Base-by-base conservation (phyloP, 2,888 invertebrate genomes). In the Lithophane ornitopus region DNA sequence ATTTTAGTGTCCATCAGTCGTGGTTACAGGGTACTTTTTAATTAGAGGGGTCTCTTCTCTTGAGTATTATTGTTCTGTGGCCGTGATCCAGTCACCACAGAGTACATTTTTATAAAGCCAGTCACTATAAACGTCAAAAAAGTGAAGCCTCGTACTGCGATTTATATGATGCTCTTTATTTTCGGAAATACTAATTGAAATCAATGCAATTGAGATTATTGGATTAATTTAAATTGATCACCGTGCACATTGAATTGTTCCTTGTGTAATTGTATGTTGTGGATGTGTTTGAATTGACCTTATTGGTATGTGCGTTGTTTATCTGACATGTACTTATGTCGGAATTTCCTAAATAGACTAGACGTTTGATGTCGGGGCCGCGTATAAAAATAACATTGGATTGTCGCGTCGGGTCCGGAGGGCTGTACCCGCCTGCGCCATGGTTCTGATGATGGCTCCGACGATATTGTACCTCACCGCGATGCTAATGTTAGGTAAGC, bases 301-400 rank as follows among this genome's bases (percentile, higher is more conserved):
- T 87, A 87, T 88, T 91, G 88, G 89, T 87, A 93, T 94, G 91
- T 95, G 94, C 94, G 94, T 95, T 95, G 94, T 95, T 94, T 93
- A 91, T 89, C 91, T 92, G 93, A 89, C 92, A 94, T 94, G 93
- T 94, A 94, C 94, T 86, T 94, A 91, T 90, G 92, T 93, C 90
- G 93, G 92, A 93, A 94, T 94, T 94, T 95, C 95, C 90, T 94
- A 95, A 95, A 96, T 94, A 93, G 95, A 95, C 89, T 94, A 94
- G 94, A 94, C 94, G 91, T 94, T 96, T 94, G 92, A 95, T 95
- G 96, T 95, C 94, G 95, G 93, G 95, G 93, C 91, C 94, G 94
- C 89, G 93, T 95, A 92, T 94, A 96, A 95, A 96, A 96, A 96
- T 96, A 96, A 96, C 95, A 94, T 93, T 93, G 92, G 91, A 90